phyloP scores from a whole-genome alignment of 2,113 vertebrate genomes.

The Scophthalmus maximus region DNA sequence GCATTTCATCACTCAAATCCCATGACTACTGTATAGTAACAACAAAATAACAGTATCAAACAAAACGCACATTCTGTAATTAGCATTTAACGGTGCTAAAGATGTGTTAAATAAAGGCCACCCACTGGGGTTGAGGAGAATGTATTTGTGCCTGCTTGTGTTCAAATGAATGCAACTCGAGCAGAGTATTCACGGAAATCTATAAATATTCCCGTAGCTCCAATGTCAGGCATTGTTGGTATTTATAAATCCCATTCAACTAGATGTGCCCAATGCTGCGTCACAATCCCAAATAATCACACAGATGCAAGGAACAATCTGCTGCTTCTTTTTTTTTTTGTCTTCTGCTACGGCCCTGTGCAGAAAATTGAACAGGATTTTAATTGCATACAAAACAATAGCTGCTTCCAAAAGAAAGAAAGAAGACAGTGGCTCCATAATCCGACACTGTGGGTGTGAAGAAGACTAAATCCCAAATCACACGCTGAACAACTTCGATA shows the following conservation, averaged over 20 bases:
- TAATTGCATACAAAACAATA: conserved; percentile 66
- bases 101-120: conserved; percentile 25
- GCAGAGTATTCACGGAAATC: conserved; percentile 51
- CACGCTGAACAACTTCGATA: too few relatives aligned
- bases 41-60: not conserved
- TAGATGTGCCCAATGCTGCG: conserved; percentile 50
- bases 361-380: conserved; percentile 56
- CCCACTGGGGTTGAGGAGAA: not conserved
- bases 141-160: conserved; percentile 19
- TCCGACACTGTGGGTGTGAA: not conserved
- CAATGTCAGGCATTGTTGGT: conserved; percentile 55
- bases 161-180: conserved; percentile 55
- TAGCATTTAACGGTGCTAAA: conserved; percentile 28
- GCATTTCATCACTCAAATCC: not conserved
- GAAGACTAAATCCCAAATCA: not conserved
- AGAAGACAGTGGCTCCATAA: too few relatives aligned
- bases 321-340: conserved; percentile 6
- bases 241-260: conserved; percentile 60
- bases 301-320: conserved; percentile 46
- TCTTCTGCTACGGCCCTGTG: not conserved
- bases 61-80: conserved; percentile 18
- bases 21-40: not conserved
- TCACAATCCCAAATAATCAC: conserved; percentile 60
- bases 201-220: conserved; percentile 62
- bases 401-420: too few relatives aligned